Conservation (phyloP, 2,888 invertebrate species). For the Epicampocera succincta region DNA sequence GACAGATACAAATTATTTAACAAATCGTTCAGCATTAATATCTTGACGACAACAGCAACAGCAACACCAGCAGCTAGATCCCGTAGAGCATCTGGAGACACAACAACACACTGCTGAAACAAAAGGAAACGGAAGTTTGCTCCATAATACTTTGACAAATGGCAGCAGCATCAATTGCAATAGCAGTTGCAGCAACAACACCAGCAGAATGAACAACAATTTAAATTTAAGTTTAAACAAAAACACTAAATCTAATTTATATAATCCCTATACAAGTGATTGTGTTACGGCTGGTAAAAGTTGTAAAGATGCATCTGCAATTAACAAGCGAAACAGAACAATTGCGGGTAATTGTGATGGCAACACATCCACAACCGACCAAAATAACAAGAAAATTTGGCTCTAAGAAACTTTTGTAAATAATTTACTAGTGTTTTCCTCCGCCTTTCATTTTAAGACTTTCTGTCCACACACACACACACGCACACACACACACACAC, state of each 20-base stretch:
- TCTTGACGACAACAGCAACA: slow-evolving; percentile 63
- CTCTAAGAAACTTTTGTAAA: slow-evolving; percentile 72
- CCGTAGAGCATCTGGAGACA: slow-evolving; percentile 59
- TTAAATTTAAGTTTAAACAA: slow-evolving; percentile 55
- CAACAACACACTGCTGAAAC: slow-evolving; percentile 32
- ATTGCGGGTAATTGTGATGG: slow-evolving; percentile 12
- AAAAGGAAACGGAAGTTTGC: slow-evolving; percentile 64
- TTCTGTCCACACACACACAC: slow-evolving; percentile 1
- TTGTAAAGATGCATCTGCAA: slow-evolving; percentile 29
- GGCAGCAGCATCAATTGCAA: slow-evolving; percentile 20
- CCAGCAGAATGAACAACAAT: slow-evolving; percentile 59
- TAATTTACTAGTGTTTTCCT: background rate
- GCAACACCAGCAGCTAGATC: slow-evolving; percentile 68
- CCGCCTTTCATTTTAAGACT: background rate
- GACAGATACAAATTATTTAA: slow-evolving; percentile 40
- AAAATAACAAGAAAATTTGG: slow-evolving; percentile 77
- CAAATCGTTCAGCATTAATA: slow-evolving; percentile 50
- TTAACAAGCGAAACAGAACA: slow-evolving; percentile 13
- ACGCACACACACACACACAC: slow-evolving; percentile 14
- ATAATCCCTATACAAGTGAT: slow-evolving; percentile 15
- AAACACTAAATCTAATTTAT: slow-evolving; percentile 41
- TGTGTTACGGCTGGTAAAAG: slow-evolving; percentile 64
- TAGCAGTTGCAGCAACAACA: slow-evolving; percentile 8
- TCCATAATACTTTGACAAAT: slow-evolving; percentile 58
- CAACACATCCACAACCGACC: slow-evolving; percentile 49